Conservation (phyloP, 2,888 invertebrate species). For the Argynnis bischoffii region DNA sequence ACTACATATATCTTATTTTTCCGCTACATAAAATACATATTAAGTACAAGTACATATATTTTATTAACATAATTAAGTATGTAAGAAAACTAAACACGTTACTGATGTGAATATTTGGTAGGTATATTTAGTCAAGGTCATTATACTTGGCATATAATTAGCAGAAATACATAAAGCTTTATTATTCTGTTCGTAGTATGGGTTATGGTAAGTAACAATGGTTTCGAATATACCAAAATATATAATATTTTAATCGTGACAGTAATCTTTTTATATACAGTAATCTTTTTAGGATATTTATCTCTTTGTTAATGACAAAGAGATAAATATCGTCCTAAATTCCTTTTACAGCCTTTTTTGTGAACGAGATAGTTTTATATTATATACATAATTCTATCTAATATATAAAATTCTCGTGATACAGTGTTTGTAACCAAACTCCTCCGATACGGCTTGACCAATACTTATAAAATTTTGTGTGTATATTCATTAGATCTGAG, state of each 20-base stretch:
- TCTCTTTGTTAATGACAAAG: background rate
- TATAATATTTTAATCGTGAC: background rate
- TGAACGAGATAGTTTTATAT: no score
- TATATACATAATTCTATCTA: no score
- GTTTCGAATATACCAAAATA: background rate
- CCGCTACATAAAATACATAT: no score
- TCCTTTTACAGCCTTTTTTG: no score
- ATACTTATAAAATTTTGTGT: no score
- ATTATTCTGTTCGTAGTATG: background rate
- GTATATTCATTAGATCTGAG: no score
- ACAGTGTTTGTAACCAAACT: no score
- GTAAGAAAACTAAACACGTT: background rate
- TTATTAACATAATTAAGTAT: background rate
- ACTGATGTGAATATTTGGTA: background rate
- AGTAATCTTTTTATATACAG: background rate
- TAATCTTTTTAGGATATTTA: background rate
- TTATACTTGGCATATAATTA: conserved; percentile 10
- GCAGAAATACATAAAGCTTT: background rate
- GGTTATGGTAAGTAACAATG: no score
- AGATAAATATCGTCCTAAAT: background rate
- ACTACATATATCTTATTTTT: no score
- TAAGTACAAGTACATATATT: background rate
- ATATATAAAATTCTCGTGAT: no score
- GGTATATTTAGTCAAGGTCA: background rate
- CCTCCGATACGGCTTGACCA: no score